Percentiles rank a stretch among this genome's conserved stretches.
Conservation (phyloP, 2,113 vertebrate genomes). For the Tautogolabrus adspersus region DNA sequence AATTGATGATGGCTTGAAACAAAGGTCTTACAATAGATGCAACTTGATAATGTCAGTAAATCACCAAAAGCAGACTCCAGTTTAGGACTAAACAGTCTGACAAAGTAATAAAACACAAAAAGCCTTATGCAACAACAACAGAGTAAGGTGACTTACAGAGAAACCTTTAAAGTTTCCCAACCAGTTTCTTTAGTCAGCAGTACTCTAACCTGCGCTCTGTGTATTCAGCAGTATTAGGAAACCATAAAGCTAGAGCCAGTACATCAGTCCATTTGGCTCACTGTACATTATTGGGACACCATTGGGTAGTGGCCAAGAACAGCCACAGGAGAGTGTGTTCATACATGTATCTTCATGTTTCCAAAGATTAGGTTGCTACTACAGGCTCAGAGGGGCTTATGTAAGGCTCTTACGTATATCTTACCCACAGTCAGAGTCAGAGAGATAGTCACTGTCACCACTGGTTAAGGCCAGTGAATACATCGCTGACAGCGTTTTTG, state of each 20-base stretch:
- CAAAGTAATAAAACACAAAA: too few relatives aligned
- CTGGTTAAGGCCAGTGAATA: neutral
- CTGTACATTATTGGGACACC: neutral
- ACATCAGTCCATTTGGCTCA: neutral
- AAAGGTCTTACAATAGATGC: too few relatives aligned
- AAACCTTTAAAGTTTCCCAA: neutral
- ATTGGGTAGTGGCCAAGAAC: neutral
- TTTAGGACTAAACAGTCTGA: neutral
- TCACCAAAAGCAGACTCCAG: neutral
- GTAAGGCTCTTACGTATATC: neutral
- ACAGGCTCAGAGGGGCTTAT: neutral
- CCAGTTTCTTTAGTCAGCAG: neutral
- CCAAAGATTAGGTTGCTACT: neutral
- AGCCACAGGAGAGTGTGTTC: neutral
- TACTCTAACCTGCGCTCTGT: neutral
- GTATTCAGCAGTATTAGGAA: neutral
- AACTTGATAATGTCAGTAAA: too few relatives aligned
- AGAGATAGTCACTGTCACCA: neutral
- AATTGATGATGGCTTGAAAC: too few relatives aligned
- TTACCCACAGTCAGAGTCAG: neutral
- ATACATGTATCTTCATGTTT: neutral
- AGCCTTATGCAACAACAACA: neutral
- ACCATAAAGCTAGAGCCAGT: neutral
- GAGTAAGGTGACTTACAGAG: neutral
- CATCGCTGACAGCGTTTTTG: neutral